A percentile compares a stretch with the other conserved stretches of the same genome.
Evolutionary conservation across 2,113 vertebrate genomes (phyloP).

Genomic region (Sterrhoptilus dennistouni): DNA sequence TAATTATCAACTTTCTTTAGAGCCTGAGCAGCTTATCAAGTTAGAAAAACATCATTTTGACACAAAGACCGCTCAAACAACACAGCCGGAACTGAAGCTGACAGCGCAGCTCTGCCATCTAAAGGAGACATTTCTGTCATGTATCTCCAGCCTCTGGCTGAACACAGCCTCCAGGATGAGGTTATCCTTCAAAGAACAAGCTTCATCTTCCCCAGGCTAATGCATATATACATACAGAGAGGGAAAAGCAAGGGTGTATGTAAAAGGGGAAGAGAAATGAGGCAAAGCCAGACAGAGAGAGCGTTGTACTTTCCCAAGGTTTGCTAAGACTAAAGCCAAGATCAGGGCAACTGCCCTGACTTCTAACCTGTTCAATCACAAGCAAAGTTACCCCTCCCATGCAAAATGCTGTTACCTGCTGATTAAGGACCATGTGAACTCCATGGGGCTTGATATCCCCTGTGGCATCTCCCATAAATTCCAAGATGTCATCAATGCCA

Average conservation of each 20-base stretch:
- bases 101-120: background rate
- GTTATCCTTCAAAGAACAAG: background rate
- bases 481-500: conserved; percentile 92
- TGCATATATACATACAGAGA: background rate
- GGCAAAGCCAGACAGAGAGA: background rate
- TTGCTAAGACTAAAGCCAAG: background rate
- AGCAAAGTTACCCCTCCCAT: background rate
- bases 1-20: background rate
- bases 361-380: background rate
- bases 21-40: background rate
- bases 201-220: background rate
- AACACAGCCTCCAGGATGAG: background rate
- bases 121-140: background rate
- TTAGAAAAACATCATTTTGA: background rate
- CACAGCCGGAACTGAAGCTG: background rate
- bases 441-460: conserved; percentile 93
- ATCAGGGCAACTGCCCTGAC: background rate
- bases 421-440: conserved; percentile 97
- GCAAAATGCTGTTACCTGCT: conserved; percentile 81
- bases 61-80: background rate
- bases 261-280: background rate
- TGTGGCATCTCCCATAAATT: conserved; percentile 92
- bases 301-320: background rate
- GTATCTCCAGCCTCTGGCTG: background rate
- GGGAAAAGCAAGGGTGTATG: background rate